These are phyloP conservation scores for Xenopus petersii DNA, from an alignment of 2,797 vertebrate genomes.

Conservation along the genomic window DNA sequence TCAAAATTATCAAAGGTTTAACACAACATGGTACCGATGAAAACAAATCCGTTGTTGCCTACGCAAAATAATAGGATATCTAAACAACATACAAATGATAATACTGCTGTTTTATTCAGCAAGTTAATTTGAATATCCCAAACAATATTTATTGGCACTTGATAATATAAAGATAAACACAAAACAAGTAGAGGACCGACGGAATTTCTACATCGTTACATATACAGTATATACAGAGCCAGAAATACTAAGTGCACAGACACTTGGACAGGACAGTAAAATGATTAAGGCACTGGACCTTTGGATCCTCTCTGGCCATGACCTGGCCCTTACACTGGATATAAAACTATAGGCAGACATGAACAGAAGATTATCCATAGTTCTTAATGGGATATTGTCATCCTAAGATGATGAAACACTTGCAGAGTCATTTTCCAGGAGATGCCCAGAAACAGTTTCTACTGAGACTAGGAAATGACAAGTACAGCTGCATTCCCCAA, in stretches of 20 bases:
- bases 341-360: background rate
- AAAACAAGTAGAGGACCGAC: constrained; percentile 54
- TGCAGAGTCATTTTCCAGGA: no score
- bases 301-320: background rate
- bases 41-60: background rate
- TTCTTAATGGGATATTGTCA: no score
- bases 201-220: constrained; percentile 49
- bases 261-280: constrained; percentile 2
- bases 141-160: constrained; percentile 54
- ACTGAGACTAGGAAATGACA: no score
- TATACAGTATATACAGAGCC: constrained; percentile 55
- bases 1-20: constrained; percentile 26
- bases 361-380: no score
- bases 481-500: no score
- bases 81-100: background rate
- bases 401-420: no score
- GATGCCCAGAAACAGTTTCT: no score
- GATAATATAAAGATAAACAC: constrained; percentile 41
- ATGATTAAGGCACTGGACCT: constrained; percentile 40
- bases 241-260: constrained; percentile 9
- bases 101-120: background rate
- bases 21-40: background rate
- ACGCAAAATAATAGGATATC: background rate
- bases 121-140: background rate
- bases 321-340: background rate